Percentiles rank a stretch among this genome's conserved stretches.
phyloP scores from a whole-genome alignment of 2,888 invertebrate genomes.

The Apocheima hispidaria region DNA sequence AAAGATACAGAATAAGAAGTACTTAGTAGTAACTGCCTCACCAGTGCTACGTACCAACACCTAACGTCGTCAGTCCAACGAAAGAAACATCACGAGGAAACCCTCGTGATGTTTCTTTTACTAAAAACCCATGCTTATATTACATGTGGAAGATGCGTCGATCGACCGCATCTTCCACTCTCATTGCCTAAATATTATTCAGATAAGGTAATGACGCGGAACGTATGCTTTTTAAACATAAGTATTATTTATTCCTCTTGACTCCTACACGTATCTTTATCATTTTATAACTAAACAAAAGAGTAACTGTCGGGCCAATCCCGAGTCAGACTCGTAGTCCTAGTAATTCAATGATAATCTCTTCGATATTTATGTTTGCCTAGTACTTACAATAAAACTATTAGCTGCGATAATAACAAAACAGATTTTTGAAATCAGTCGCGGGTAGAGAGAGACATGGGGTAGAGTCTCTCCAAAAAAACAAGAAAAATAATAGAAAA shows the following conservation, averaged over 20 bases:
- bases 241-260: too few species aligned
- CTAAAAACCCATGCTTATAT: too few species aligned
- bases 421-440: constrained; percentile 27
- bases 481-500: background rate
- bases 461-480: constrained; percentile 16
- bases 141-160: too few species aligned
- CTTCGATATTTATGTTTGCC: constrained; percentile 35
- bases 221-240: constrained; percentile 2
- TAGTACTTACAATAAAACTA: constrained; percentile 27
- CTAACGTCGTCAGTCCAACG: too few species aligned
- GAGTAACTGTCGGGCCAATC: background rate
- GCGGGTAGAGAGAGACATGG: constrained; percentile 6
- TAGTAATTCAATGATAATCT: constrained; percentile 28
- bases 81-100: too few species aligned
- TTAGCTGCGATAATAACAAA: constrained; percentile 28
- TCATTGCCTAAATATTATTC: background rate
- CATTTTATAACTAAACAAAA: constrained; percentile 9
- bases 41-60: too few species aligned
- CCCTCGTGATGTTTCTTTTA: too few species aligned
- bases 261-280: background rate
- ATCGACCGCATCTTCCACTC: background rate
- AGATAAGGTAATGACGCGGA: background rate
- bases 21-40: too few species aligned
- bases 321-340: background rate
- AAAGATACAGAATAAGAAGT: too few species aligned